phyloP scores from a whole-genome alignment of 2,888 invertebrate genomes.

The Macropis europaea region DNA sequence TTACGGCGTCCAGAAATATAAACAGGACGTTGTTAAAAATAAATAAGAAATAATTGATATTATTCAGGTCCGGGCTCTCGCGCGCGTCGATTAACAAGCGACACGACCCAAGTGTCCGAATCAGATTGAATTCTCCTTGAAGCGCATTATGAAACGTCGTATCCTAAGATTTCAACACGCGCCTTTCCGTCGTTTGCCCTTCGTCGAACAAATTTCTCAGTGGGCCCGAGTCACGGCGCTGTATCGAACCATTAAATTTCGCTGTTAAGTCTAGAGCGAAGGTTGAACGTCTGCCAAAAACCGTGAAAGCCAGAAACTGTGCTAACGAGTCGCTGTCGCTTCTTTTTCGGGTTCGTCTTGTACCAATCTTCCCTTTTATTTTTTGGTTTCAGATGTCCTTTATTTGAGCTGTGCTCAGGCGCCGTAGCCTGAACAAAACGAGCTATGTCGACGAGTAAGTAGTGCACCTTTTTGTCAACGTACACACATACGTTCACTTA shows the following conservation, averaged over 20 bases:
- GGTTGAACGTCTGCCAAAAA: not conserved
- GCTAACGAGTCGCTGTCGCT: not conserved
- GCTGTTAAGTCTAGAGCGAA: not conserved
- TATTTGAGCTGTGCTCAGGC: slow-evolving; percentile 51
- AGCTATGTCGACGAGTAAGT: slow-evolving; percentile 66
- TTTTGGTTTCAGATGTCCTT: slow-evolving; percentile 65
- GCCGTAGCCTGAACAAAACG: slow-evolving; percentile 46
- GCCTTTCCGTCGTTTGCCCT: too few species aligned
- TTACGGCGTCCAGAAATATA: not conserved
- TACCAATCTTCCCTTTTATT: slow-evolving; percentile 34
- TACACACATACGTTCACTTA: slow-evolving; percentile 20
- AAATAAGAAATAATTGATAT: too few species aligned
- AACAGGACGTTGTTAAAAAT: too few species aligned
- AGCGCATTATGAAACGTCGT: not conserved
- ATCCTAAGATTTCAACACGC: not conserved
- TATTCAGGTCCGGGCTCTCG: too few species aligned
- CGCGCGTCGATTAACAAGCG: not conserved
- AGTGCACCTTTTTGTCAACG: slow-evolving; percentile 30
- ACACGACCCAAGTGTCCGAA: not conserved
- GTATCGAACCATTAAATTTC: too few species aligned
- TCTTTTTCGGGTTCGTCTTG: not conserved
- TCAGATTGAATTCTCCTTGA: slow-evolving; percentile 1
- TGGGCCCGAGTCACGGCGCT: too few species aligned
- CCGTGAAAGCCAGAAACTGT: not conserved
- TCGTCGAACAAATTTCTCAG: too few species aligned